These are phyloP conservation scores for Speoplatyrhinus poulsoni DNA, from an alignment of 2,113 vertebrate species.

Conservation along the genomic window DNA sequence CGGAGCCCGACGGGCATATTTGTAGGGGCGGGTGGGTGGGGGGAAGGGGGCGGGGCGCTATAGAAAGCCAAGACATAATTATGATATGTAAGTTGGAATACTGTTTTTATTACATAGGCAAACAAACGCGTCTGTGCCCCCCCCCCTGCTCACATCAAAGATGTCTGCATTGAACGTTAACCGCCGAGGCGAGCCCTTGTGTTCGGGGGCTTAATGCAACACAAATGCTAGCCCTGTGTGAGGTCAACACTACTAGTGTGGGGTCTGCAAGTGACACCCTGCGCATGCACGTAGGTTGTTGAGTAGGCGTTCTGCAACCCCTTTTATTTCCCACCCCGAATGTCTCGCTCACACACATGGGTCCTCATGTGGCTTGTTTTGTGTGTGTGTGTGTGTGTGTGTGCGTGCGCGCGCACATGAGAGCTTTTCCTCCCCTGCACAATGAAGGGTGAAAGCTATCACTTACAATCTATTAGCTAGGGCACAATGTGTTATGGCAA, in stretches of 20 bases:
- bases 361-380: no score
- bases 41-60: slow-evolving; percentile 22
- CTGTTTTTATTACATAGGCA: slow-evolving; percentile 81
- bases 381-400: slow-evolving; percentile 2
- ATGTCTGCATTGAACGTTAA: slow-evolving; percentile 62
- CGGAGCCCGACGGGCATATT: slow-evolving; percentile 44
- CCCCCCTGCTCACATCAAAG: slow-evolving; percentile 72
- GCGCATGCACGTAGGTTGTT: slow-evolving; percentile 7
- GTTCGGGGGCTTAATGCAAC: slow-evolving; percentile 65
- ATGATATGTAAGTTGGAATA: slow-evolving; percentile 72
- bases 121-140: slow-evolving; percentile 72
- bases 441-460: slow-evolving; percentile 40
- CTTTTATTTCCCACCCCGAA: background rate
- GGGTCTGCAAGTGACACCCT: slow-evolving; percentile 52
- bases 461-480: slow-evolving; percentile 66
- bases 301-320: slow-evolving; percentile 19
- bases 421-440: slow-evolving; percentile 8
- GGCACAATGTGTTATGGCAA: slow-evolving; percentile 49
- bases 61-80: slow-evolving; percentile 70
- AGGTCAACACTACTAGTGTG: slow-evolving; percentile 55
- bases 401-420: no score
- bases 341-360: no score
- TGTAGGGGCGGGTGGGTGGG: slow-evolving; percentile 22
- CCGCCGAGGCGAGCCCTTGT: slow-evolving; percentile 55
- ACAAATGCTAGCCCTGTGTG: slow-evolving; percentile 68